Conservation (phyloP, 2,888 invertebrate genomes). For the Temnothorax ravouxi region DNA sequence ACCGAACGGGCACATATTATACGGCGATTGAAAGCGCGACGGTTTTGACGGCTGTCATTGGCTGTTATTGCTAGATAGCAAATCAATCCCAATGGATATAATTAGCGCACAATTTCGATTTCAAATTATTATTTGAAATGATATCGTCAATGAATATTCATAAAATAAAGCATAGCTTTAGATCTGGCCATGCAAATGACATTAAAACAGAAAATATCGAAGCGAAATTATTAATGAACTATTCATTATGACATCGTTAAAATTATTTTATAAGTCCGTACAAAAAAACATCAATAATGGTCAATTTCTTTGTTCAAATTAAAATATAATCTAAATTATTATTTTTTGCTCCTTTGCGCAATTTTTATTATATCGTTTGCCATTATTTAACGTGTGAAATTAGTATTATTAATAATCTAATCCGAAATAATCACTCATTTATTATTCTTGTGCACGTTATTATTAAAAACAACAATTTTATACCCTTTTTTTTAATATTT, state of each 20-base stretch:
- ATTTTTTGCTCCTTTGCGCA: neutral
- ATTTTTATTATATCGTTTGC: neutral
- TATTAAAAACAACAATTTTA: neutral
- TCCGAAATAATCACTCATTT: neutral
- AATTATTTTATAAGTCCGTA: neutral
- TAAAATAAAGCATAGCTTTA: neutral
- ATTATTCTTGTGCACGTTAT: neutral
- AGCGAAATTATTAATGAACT: constrained; percentile 23
- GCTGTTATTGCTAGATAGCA: neutral
- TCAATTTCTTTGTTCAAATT: neutral
- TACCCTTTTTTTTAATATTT: neutral
- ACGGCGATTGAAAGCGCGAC: constrained; percentile 31
- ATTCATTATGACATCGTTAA: neutral
- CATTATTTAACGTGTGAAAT: neutral
- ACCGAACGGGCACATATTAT: constrained; percentile 20
- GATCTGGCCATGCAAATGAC: constrained; percentile 4
- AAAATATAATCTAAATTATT: constrained; percentile 6
- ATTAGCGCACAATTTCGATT: constrained; percentile 45
- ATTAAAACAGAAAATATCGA: constrained; percentile 32
- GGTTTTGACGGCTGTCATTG: constrained; percentile 30
- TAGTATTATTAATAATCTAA: neutral
- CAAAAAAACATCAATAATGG: neutral
- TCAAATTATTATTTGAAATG: constrained; percentile 38
- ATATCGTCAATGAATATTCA: constrained; percentile 36
- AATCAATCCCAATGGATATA: constrained; percentile 34